Conservation (phyloP, 2,888 invertebrate genomes). For the Suillia variegata region DNA sequence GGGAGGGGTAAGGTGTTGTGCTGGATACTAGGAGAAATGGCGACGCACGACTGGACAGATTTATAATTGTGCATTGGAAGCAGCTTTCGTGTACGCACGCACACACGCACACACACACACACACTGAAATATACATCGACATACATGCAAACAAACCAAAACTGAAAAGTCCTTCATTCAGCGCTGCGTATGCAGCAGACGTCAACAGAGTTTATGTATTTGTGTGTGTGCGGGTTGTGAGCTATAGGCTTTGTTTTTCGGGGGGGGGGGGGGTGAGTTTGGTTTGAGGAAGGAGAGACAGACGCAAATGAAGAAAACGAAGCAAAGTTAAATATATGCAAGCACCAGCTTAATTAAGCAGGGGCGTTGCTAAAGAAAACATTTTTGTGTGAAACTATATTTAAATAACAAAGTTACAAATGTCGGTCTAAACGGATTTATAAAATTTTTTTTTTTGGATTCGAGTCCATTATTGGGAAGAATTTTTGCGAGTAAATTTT, state of each 20-base stretch:
- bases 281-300: too few species aligned
- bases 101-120: not conserved
- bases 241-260: constrained; percentile 48
- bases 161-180: too few species aligned
- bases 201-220: not conserved
- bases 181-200: not conserved
- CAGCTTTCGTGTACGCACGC: constrained; percentile 30
- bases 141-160: too few species aligned
- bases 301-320: constrained; percentile 22
- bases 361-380: constrained; percentile 33
- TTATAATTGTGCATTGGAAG: constrained; percentile 48
- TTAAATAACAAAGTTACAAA: too few species aligned
- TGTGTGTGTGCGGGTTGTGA: not conserved
- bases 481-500: not conserved
- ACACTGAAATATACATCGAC: not conserved
- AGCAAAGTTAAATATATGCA: constrained; percentile 49
- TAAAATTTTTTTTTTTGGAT: too few species aligned
- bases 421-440: too few species aligned
- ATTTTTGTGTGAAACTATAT: too few species aligned
- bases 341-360: constrained; percentile 52
- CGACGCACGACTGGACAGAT: constrained; percentile 41
- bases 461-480: not conserved
- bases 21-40: constrained; percentile 12
- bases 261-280: not conserved
- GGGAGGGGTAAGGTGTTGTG: too few species aligned